Evolutionary conservation across 2,888 invertebrate species (phyloP).

Genomic region (Macrophya annulata): DNA sequence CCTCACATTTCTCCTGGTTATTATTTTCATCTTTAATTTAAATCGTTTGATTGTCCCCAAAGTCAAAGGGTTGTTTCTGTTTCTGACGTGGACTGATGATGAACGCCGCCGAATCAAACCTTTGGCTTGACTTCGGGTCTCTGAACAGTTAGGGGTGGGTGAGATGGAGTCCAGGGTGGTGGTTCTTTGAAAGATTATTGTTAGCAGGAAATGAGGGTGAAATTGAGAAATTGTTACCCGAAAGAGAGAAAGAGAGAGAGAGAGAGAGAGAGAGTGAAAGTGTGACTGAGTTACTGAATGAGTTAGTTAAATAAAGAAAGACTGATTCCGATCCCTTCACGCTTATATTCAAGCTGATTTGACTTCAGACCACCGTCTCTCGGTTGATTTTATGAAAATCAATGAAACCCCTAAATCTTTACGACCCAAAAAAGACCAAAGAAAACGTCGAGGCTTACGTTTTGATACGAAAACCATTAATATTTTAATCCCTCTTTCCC

Average conservation of each 20-base stretch:
- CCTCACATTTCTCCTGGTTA: slow-evolving; percentile 59
- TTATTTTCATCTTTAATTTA: slow-evolving; percentile 74
- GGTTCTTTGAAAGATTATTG: slow-evolving; percentile 58
- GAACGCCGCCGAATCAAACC: slow-evolving; percentile 59
- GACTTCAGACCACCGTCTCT: slow-evolving; percentile 18
- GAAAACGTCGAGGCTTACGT: slow-evolving; percentile 23
- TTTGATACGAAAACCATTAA: slow-evolving; percentile 61
- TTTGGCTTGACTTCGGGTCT: slow-evolving; percentile 53
- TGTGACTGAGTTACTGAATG: background rate
- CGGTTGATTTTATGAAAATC: slow-evolving; percentile 38
- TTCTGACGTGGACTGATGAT: slow-evolving; percentile 71
- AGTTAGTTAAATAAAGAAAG: background rate
- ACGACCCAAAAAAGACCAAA: slow-evolving; percentile 21
- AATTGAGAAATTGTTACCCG: slow-evolving; percentile 58
- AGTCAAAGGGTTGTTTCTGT: slow-evolving; percentile 69
- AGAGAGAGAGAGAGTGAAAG: background rate
- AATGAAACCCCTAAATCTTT: slow-evolving; percentile 29
- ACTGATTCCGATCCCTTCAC: slow-evolving; percentile 48
- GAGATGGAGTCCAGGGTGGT: slow-evolving; percentile 47
- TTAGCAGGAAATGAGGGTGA: slow-evolving; percentile 57
- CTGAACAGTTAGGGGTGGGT: slow-evolving; percentile 39
- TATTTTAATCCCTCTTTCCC: slow-evolving; percentile 73
- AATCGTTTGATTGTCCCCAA: slow-evolving; percentile 66
- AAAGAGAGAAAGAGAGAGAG: slow-evolving; percentile 9
- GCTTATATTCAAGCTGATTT: slow-evolving; percentile 56